Evolutionary conservation across 2,113 vertebrate genomes (phyloP).

Genomic region (Lepus timidus): DNA sequence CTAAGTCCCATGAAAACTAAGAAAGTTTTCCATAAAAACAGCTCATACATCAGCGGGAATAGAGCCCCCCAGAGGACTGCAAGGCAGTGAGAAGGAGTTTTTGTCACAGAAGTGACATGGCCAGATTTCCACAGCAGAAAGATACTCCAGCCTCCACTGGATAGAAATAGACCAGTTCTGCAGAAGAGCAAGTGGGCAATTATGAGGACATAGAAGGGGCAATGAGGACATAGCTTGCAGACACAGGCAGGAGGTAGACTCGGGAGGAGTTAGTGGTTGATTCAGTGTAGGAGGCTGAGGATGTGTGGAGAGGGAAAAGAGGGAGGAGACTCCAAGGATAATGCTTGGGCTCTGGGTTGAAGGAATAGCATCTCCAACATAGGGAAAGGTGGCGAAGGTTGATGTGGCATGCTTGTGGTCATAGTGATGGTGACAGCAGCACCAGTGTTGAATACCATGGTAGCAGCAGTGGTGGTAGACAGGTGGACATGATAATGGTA

Average conservation of each 20-base stretch:
- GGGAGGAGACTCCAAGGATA: background rate
- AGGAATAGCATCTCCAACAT: too few species aligned
- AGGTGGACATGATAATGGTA: background rate
- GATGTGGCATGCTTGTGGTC: background rate
- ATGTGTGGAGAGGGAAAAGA: background rate
- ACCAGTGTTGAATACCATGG: rapidly evolving
- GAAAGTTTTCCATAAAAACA: background rate
- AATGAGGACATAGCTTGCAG: background rate
- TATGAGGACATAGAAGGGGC: background rate
- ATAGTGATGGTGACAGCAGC: rapidly evolving
- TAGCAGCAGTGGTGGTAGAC: too few species aligned
- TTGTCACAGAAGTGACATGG: background rate
- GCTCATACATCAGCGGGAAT: background rate
- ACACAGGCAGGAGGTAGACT: background rate
- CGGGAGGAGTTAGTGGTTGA: background rate
- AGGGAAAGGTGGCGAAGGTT: background rate
- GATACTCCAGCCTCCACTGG: rapidly evolving
- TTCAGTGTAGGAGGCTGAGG: background rate
- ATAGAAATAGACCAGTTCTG: background rate
- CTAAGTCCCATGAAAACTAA: background rate
- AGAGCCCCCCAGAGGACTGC: background rate
- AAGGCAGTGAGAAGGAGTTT: background rate
- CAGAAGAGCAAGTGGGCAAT: background rate
- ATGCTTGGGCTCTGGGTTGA: background rate
- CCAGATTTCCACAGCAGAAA: background rate